Evolutionary conservation across 2,888 invertebrate species (phyloP).

Genomic region (Plebejus melissa): DNA sequence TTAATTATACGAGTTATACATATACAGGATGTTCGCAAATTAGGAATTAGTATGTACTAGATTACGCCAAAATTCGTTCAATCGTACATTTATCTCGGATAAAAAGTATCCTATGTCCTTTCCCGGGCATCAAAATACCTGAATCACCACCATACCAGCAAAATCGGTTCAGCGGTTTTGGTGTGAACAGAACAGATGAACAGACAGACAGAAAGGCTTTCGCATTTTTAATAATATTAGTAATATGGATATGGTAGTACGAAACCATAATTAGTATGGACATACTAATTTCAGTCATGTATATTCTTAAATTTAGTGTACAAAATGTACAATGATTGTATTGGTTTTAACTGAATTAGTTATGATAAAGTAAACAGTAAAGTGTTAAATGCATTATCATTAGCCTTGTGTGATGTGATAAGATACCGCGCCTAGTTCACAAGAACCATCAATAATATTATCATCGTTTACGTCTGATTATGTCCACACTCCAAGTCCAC

Average conservation of each 20-base stretch:
- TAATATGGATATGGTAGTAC: no score
- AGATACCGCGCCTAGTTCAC: constrained; percentile 26
- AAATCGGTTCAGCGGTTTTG: no score
- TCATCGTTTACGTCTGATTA: constrained; percentile 6
- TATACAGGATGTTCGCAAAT: constrained; percentile 50
- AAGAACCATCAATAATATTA: constrained; percentile 29
- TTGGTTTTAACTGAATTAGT: not conserved
- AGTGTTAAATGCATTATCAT: constrained; percentile 19
- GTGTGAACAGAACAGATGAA: no score
- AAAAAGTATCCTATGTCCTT: no score
- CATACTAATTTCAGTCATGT: no score
- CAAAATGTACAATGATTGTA: not conserved
- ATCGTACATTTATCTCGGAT: no score
- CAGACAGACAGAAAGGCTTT: no score
- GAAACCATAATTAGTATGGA: no score
- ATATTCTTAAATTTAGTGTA: no score
- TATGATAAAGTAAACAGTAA: not conserved
- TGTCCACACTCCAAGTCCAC: not conserved
- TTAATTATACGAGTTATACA: constrained; percentile 68
- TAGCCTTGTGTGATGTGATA: constrained; percentile 20
- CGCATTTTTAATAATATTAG: no score
- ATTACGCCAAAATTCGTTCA: not conserved
- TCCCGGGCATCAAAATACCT: no score
- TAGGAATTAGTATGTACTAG: not conserved
- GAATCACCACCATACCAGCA: no score